Evolutionary conservation across 2,797 vertebrate species (phyloP), one percentile per base, ranked within the genome.

Genomic region (Octomys mimax): DNA sequence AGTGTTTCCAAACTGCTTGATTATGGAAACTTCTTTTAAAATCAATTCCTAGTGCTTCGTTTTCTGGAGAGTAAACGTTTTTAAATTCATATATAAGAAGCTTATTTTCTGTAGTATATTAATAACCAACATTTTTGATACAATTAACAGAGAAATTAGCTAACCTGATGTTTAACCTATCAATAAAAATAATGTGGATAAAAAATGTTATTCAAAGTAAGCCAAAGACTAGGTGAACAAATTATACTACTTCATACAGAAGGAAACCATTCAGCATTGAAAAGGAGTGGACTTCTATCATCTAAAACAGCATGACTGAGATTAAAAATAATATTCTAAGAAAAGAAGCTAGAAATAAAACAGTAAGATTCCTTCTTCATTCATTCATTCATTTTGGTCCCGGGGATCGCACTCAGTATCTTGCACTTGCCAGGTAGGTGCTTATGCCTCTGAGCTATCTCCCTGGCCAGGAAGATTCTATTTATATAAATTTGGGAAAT

Each of bases 321-420:
- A 9, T 80, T 90, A 24, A 93, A 92, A 94, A 42, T 90, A 80
- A 18, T 87, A 66, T 28, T 77, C 73, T 73, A 46, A 96, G 77
- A n/a, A 80, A 94, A 86, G 39, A 68, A 84, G n/a, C 28, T 26
- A 82, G 16, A 73, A 39, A 64, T 18, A 64, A 66, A 26, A 73
- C 5, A 22, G 6, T 33, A 39, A 33, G 21, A 82, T 33, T 86
- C n/a, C 10, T n/a, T n/a, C n/a, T 54, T 57, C 54, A 57, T 57
- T 57, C 16, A 57, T 57, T 57, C 54, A 18, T 57, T 57, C 54
- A 57, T 57, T 57, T 18, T 18, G 14, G 54, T 57, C 19, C 54
- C 3, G 14, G 14, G 54, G 54, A 57, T 57, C 14, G 3, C 14
- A 4, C 16, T 57, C 54, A 57, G 54, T 4, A 5, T 19, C 54